phyloP scores from a whole-genome alignment of 2,113 vertebrate genomes.

The Tichodroma muraria region DNA sequence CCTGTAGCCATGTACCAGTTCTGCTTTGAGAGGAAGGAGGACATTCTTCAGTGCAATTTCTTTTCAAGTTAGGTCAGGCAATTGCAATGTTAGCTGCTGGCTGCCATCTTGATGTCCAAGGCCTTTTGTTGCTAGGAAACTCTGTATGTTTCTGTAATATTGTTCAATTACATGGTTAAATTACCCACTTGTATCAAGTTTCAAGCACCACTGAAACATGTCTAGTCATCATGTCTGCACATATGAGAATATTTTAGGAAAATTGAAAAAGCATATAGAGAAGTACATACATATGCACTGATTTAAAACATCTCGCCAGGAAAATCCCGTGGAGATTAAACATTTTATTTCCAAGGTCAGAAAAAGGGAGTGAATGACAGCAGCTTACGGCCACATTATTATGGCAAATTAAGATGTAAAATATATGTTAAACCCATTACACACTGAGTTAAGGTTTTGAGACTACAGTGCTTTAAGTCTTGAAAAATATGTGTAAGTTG shows the following conservation, averaged over 20 bases:
- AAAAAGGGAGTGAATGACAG: slow-evolving; percentile 41
- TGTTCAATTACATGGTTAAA: slow-evolving; percentile 48
- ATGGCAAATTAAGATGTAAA: slow-evolving; percentile 51
- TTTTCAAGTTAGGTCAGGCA: slow-evolving; percentile 19
- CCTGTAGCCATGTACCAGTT: not conserved
- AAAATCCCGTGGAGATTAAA: slow-evolving; percentile 51
- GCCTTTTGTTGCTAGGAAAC: slow-evolving; percentile 57
- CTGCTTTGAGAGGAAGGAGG: not conserved
- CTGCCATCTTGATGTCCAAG: slow-evolving; percentile 49
- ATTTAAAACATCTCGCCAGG: slow-evolving; percentile 49
- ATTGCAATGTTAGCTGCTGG: not conserved
- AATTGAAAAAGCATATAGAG: slow-evolving; percentile 49
- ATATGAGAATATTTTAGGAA: slow-evolving; percentile 64
- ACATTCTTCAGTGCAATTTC: not conserved
- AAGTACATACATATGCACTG: slow-evolving; percentile 19
- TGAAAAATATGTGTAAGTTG: slow-evolving; percentile 17
- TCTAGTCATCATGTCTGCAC: slow-evolving; percentile 62
- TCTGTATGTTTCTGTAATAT: slow-evolving; percentile 45
- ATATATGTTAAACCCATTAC: slow-evolving; percentile 55
- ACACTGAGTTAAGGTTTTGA: not conserved
- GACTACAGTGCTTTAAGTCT: not conserved
- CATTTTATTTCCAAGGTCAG: slow-evolving; percentile 52
- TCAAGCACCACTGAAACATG: slow-evolving; percentile 55
- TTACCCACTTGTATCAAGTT: slow-evolving; percentile 39
- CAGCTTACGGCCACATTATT: slow-evolving; percentile 35